A percentile compares a stretch with the other conserved stretches of the same genome.
Conservation (phyloP, 37 sponge, comb jelly and placozoan species). For the Tethya wilhelma region DNA sequence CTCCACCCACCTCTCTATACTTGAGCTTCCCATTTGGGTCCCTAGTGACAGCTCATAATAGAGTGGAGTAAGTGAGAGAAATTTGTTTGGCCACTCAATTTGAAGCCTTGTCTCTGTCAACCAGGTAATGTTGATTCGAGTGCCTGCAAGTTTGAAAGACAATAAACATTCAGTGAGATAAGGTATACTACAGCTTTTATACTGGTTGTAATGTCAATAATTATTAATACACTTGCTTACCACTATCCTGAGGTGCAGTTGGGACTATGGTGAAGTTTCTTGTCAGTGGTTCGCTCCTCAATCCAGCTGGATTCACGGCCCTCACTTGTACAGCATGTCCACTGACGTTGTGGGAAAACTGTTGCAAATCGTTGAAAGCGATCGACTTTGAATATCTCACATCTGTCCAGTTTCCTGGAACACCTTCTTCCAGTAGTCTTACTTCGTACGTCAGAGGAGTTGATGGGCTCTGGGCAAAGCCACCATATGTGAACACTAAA, state of each 20-base stretch:
- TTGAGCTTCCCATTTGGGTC: conserved; percentile 47
- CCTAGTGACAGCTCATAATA: conserved; percentile 75
- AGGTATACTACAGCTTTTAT: too few relatives aligned
- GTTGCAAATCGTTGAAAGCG: conserved; percentile 25
- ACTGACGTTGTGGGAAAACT: not conserved
- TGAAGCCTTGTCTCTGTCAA: not conserved
- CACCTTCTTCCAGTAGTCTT: conserved; percentile 3
- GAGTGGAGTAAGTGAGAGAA: conserved; percentile 52
- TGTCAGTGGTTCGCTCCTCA: conserved; percentile 23
- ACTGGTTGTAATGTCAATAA: not conserved
- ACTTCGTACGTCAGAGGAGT: conserved; percentile 60
- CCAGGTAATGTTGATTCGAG: conserved; percentile 27
- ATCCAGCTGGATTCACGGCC: conserved; percentile 49
- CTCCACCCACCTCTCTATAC: conserved; percentile 37
- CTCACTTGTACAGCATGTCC: conserved; percentile 47
- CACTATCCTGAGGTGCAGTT: conserved; percentile 25
- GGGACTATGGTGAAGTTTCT: conserved; percentile 32
- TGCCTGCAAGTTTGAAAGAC: conserved; percentile 3
- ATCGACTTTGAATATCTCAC: conserved; percentile 36
- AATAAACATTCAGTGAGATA: too few relatives aligned
- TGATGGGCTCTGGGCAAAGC: conserved; percentile 27
- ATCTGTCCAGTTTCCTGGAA: conserved; percentile 43
- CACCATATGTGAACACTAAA: conserved; percentile 42
- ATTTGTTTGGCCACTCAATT: conserved; percentile 63
- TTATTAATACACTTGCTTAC: conserved; percentile 1